phyloP scores from a whole-genome alignment of 2,797 vertebrate species.

The Urocyon cinereoargenteus region DNA sequence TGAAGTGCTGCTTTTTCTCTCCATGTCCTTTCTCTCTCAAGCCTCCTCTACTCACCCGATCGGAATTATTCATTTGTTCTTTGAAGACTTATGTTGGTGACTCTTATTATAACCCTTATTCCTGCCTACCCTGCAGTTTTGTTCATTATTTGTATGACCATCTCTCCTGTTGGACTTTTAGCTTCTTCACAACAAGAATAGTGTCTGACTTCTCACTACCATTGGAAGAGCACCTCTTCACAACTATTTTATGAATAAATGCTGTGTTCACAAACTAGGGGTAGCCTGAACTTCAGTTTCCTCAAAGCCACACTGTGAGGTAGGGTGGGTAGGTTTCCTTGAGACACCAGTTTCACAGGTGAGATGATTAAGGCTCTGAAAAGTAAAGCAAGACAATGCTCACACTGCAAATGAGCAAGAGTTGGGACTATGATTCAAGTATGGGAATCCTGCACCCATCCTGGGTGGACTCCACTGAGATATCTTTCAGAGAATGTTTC shows the following conservation, averaged over 20 bases:
- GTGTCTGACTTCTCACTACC: neutral
- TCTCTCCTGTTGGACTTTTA: neutral
- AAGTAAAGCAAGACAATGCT: neutral
- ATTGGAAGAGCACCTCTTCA: neutral
- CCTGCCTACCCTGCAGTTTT: neutral
- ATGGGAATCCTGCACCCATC: neutral
- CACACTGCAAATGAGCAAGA: accelerated
- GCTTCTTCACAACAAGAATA: neutral
- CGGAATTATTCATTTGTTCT: neutral
- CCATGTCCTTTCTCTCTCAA: neutral
- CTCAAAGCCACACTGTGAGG: neutral
- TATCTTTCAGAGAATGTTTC: neutral
- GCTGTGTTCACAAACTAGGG: neutral
- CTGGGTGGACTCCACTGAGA: neutral
- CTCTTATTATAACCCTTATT: neutral
- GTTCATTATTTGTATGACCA: neutral
- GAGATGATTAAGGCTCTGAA: neutral
- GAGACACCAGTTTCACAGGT: neutral
- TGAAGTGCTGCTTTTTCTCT: neutral
- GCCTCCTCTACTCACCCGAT: neutral
- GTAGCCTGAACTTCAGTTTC: neutral
- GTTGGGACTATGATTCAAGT: neutral
- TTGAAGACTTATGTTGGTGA: neutral
- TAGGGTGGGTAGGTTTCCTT: neutral
- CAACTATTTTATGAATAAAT: neutral